Percentiles rank a stretch among this genome's conserved stretches.
Evolutionary conservation across 2,113 vertebrate genomes (phyloP).

Genomic region (Amazona vittata): DNA sequence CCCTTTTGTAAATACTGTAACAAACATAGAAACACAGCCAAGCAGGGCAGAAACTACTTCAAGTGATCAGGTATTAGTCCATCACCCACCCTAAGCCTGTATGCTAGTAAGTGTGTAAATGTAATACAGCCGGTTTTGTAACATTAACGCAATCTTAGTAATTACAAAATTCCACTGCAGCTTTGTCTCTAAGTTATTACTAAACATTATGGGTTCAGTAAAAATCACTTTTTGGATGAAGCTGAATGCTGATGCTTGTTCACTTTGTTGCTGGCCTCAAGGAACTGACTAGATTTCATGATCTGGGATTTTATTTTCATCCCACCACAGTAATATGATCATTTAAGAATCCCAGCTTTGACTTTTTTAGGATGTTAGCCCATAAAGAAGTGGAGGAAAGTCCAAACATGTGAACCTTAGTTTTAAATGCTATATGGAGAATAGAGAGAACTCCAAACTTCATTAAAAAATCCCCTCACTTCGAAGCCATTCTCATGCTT

Average conservation of each 20-base stretch:
- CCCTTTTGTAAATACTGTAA: not conserved
- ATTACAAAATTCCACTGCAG: slow-evolving; percentile 19
- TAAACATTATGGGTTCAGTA: not conserved
- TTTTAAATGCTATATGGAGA: not conserved
- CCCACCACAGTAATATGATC: not conserved
- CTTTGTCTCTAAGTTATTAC: not conserved
- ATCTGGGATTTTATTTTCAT: not conserved
- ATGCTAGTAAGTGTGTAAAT: not conserved
- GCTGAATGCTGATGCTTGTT: not conserved
- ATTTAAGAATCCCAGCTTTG: not conserved
- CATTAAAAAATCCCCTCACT: not conserved
- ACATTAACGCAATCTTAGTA: slow-evolving; percentile 13
- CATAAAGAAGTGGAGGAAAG: not conserved
- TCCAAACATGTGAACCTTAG: not conserved
- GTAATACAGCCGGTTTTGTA: slow-evolving; percentile 20
- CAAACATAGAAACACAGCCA: not conserved
- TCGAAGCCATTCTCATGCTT: not conserved
- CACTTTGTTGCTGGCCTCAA: not conserved
- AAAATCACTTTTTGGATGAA: not conserved
- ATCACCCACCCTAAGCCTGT: not conserved
- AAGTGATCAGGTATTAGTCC: not conserved
- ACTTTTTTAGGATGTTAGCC: not conserved
- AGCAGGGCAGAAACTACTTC: not conserved
- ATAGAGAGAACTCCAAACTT: not conserved
- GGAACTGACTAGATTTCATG: not conserved